Evolutionary conservation across 1,140 invertebrate genomes (phyloP), one percentile per base, ranked within the genome.

Genomic region (Philaenus spumarius): DNA sequence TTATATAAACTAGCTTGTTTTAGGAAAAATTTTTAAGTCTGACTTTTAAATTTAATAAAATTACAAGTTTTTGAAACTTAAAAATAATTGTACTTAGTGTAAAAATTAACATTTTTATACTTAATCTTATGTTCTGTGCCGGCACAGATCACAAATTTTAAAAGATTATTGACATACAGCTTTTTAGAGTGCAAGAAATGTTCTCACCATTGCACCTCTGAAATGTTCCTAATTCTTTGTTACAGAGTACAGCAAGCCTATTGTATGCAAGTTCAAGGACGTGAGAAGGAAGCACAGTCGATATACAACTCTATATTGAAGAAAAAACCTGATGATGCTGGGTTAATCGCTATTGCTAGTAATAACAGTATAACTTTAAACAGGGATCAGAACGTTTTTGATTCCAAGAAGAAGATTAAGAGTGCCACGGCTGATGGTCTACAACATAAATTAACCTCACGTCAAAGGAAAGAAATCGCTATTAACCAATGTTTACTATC

Each of bases 341-440:
- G 88, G 2, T 69, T 97, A 6, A 78, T 88, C 5, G 95, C 94
- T 15, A 90, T 97, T 6, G 89, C 90, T 2, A 92, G 89, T 65
- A 97, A 97, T 71, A 98, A 98, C 76, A 78, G 93, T 12, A 88
- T 95, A 9, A 86, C 90, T 22, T 82, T 97, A 4, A 97, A 97
- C 70, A 85, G 87, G 71, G 94, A 96, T 71, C 90, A 94, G 67
- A 98, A 97, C 76, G 84, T 98, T 1, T 98, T 98, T 73, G 94
- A 98, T 72, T 96, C 93, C 0, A 94, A 95, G 70, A 97, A 97
- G 67, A 88, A 92, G 71, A 93, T 98, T 76, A 95, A 95, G 71
- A 83, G 82, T 39, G 92, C 93, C 1, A 85, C 87, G 11, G 83
- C 85, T 11, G 91, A 94, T 14, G 83, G 82, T 11, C 75, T 95